Base-by-base conservation (phyloP, 2,888 invertebrate genomes). In the Lacanobia oleracea region DNA sequence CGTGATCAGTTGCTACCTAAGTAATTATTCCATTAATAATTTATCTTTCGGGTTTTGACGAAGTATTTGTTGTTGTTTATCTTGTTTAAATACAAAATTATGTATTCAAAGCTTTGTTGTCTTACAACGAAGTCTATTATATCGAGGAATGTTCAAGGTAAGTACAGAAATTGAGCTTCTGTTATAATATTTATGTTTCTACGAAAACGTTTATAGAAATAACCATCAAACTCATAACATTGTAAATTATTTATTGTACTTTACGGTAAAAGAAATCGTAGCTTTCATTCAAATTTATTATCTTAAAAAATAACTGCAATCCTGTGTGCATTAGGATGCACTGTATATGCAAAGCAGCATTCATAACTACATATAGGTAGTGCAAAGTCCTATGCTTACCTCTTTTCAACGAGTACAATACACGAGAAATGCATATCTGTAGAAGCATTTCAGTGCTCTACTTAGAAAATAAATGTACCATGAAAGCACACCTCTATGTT, bases 391-490 rank as follows among this genome's bases (percentile, higher is more conserved):
- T 67, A n/a, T 67, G 7, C 33, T 1, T 50, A 59, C 9, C 10
- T 37, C n/a, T 64, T 12, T 54, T 14, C 18, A n/a, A 10, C 7
- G n/a, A 62, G 48, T 21, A 59, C 2, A 40, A 33, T 53, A 53
- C 2, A 40, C 18, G 37, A n/a, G 21, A 23, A 40, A 65, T 43
- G 23, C 43, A 12, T 54, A 56, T 62, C n/a, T 33, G 12, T 50
- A 62, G 7, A 43, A 43, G 18, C 12, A 60, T 40, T 43, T 33
- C 48, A n/a, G 18, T 67, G 48, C n/a, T 43, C 67, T 50, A 54
- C n/a, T 74, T 74, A 16, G 6, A n/a, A 59, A 66, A 3, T 57
- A 45, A 59, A 60, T 48, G 33, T 67, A 40, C n/a, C 23, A n/a
- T 23, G 48, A 21, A 48, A 53, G 53, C 18, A 27, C 0, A 27